Percentiles rank a stretch among this genome's conserved stretches.
Conservation (phyloP, 2,888 invertebrate genomes). For the Ceraclea dissimilis region DNA sequence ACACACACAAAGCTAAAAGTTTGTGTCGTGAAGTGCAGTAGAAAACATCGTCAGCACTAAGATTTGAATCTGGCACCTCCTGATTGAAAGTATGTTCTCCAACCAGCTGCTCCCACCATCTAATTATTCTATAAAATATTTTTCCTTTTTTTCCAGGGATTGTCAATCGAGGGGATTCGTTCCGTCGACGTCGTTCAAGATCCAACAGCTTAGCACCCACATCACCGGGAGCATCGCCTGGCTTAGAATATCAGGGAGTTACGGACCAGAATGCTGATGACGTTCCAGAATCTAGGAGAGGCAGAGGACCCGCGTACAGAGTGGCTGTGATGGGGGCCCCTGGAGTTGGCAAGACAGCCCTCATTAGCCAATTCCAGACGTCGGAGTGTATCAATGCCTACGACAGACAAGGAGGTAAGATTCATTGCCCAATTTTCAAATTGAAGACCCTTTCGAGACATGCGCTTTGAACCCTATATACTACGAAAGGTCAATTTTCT, state of each 20-base stretch:
- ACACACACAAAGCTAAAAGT: too few species aligned
- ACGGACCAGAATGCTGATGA: slow-evolving; percentile 47
- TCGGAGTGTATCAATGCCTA: slow-evolving; percentile 92
- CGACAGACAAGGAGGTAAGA: slow-evolving; percentile 73
- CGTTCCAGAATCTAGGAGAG: slow-evolving; percentile 33
- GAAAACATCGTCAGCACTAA: too few species aligned
- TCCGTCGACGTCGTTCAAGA: slow-evolving; percentile 74
- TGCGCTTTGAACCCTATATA: too few species aligned
- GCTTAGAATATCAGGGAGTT: slow-evolving; percentile 25
- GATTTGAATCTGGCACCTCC: too few species aligned
- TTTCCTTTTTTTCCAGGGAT: slow-evolving; percentile 57
- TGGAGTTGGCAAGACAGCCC: slow-evolving; percentile 78
- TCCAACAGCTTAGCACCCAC: slow-evolving; percentile 69
- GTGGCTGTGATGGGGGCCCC: slow-evolving; percentile 74
- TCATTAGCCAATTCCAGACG: slow-evolving; percentile 84
- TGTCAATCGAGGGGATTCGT: slow-evolving; percentile 90
- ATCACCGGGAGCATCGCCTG: slow-evolving; percentile 32
- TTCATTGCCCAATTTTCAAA: neutral
- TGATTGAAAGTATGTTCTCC: too few species aligned
- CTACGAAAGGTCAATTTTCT: too few species aligned
- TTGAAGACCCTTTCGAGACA: neutral
- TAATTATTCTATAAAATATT: too few species aligned
- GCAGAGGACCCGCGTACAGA: slow-evolving; percentile 39
- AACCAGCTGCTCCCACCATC: too few species aligned
- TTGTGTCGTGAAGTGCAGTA: too few species aligned